Percentiles rank a stretch among this genome's conserved stretches.
Evolutionary conservation across 2,888 invertebrate species (phyloP).

Genomic region (Synanthedon myopaeformis): DNA sequence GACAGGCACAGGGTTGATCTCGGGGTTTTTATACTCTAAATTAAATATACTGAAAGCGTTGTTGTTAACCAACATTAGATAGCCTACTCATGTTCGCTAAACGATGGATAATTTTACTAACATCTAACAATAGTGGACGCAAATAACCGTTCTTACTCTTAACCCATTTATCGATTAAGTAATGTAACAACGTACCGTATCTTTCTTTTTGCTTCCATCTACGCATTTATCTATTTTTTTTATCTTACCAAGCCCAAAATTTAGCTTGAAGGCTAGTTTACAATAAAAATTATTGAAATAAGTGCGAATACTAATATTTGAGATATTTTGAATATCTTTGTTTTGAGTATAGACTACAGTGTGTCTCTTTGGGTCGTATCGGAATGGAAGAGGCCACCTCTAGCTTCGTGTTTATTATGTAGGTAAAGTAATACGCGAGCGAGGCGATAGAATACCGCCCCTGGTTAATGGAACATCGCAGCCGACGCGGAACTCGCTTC

Average conservation of each 20-base stretch:
- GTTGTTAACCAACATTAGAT: slow-evolving; percentile 15
- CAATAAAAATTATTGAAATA: too few relatives aligned
- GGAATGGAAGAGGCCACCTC: slow-evolving; percentile 4
- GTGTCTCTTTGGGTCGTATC: not conserved
- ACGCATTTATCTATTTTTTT: too few relatives aligned
- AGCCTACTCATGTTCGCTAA: slow-evolving; percentile 15
- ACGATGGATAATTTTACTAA: not conserved
- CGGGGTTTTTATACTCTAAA: slow-evolving; percentile 22
- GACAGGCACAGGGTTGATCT: slow-evolving; percentile 28
- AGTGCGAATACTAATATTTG: too few relatives aligned
- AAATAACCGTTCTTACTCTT: too few relatives aligned
- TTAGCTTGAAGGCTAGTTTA: too few relatives aligned
- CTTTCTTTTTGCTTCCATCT: too few relatives aligned
- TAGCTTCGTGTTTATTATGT: not conserved
- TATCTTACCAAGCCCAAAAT: too few relatives aligned
- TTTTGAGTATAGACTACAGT: too few relatives aligned
- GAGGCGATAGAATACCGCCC: slow-evolving; percentile 7
- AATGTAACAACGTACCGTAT: too few relatives aligned
- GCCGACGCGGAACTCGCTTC: slow-evolving; percentile 27
- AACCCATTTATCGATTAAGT: too few relatives aligned
- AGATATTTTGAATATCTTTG: too few relatives aligned
- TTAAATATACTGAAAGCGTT: slow-evolving; percentile 16
- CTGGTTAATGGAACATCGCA: slow-evolving; percentile 31
- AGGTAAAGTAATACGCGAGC: not conserved
- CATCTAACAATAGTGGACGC: too few relatives aligned